These are phyloP conservation scores for Calyptommatus sinebrachiatus DNA, from an alignment of 2,113 vertebrate genomes.

Conservation along the genomic window DNA sequence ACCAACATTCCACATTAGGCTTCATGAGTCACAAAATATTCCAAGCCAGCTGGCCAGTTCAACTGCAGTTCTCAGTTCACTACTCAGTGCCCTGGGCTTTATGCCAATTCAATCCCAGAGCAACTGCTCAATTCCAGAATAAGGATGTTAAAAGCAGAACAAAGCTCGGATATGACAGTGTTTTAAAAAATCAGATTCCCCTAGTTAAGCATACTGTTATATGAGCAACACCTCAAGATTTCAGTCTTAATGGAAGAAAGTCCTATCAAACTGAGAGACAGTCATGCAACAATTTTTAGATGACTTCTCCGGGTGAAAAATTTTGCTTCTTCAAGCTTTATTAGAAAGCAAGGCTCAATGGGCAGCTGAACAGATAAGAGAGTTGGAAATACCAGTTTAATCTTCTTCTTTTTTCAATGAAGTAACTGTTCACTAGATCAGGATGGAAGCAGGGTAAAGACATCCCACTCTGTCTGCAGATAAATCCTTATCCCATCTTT, in stretches of 20 bases:
- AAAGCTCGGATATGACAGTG: neutral
- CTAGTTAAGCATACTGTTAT: neutral
- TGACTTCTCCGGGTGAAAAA: slow-evolving; percentile 4
- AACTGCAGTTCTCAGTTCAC: too few relatives aligned
- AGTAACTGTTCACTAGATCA: slow-evolving; percentile 16
- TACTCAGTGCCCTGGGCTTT: neutral
- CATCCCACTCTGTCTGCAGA: slow-evolving; percentile 41
- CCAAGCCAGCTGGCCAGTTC: neutral
- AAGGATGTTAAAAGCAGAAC: neutral
- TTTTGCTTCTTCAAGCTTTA: slow-evolving; percentile 9
- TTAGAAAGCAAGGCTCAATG: slow-evolving; percentile 30
- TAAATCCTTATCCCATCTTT: slow-evolving; percentile 32
- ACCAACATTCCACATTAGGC: too few relatives aligned
- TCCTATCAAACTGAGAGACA: neutral
- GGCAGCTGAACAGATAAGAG: slow-evolving; percentile 45
- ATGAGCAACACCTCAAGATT: neutral
- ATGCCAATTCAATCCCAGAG: too few relatives aligned
- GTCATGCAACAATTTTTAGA: neutral
- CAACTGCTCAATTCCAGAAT: neutral
- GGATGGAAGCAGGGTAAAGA: slow-evolving; percentile 42
- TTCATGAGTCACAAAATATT: neutral
- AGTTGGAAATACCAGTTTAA: slow-evolving; percentile 42
- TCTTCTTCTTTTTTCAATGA: slow-evolving; percentile 40
- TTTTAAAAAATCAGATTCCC: slow-evolving; percentile 6
- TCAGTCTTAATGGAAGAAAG: neutral